phyloP scores from a whole-genome alignment of 2,113 vertebrate species.

The Vimba vimba region DNA sequence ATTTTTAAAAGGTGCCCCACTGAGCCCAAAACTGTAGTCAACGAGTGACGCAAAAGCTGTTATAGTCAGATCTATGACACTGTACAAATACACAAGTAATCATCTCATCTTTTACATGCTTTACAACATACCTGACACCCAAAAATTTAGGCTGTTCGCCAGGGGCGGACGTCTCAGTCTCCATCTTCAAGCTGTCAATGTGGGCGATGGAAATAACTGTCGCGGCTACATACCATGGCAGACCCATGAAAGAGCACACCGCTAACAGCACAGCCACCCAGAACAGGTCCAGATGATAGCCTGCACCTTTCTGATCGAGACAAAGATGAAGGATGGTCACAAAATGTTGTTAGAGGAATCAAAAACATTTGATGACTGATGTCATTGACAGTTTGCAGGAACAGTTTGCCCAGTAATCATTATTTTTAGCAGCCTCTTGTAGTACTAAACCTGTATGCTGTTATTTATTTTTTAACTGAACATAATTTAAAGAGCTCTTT shows the following conservation, averaged over 20 bases:
- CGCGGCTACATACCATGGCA: conserved; percentile 98
- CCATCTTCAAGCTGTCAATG: conserved; percentile 99
- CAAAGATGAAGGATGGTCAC: conserved; percentile 19
- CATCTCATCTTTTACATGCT: neutral
- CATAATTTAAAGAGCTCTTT: too few species aligned
- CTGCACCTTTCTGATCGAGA: conserved; percentile 91
- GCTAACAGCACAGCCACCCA: conserved; percentile 92
- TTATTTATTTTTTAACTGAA: too few species aligned
- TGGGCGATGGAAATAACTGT: conserved; percentile 98
- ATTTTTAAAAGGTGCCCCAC: conserved; percentile 30
- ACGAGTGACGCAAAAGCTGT: neutral
- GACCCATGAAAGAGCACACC: conserved; percentile 94
- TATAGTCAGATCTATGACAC: neutral
- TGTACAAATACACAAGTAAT: neutral
- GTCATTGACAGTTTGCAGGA: neutral
- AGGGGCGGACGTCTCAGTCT: conserved; percentile 95
- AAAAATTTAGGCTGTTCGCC: conserved; percentile 98
- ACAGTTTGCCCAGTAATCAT: neutral
- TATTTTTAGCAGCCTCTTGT: neutral
- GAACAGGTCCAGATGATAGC: conserved; percentile 96
- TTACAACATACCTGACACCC: conserved; percentile 86
- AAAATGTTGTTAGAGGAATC: neutral
- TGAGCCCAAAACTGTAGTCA: conserved; percentile 28
- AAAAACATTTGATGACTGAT: neutral
- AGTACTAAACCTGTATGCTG: neutral